Conservation (phyloP, 2,888 invertebrate species). For the Tortrix viridana region DNA sequence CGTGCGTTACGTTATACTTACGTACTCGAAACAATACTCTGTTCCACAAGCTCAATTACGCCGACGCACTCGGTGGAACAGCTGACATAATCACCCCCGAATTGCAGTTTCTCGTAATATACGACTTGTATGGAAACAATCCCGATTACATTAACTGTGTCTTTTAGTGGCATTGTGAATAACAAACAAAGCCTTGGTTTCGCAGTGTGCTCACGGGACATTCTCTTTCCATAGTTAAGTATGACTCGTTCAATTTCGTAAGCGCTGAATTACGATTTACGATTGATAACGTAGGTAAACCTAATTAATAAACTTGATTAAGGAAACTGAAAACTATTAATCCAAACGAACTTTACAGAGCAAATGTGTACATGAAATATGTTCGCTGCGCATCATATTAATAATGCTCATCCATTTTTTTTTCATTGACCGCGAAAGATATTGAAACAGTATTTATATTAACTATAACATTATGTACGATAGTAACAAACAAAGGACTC, state of each 20-base stretch:
- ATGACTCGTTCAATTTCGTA: slow-evolving; percentile 59
- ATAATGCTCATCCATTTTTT: too few species aligned
- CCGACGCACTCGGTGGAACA: slow-evolving; percentile 68
- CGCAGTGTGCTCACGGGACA: slow-evolving; percentile 64
- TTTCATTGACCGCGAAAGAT: too few species aligned
- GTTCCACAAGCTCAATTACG: slow-evolving; percentile 63
- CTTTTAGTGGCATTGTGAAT: slow-evolving; percentile 64
- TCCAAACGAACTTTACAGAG: not conserved
- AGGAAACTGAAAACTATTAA: slow-evolving; percentile 20
- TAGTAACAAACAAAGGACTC: too few species aligned
- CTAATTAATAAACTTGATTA: slow-evolving; percentile 12
- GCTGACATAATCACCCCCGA: slow-evolving; percentile 76
- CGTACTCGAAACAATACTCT: slow-evolving; percentile 61
- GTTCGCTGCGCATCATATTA: too few species aligned
- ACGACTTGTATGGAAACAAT: slow-evolving; percentile 65
- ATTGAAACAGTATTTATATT: too few species aligned
- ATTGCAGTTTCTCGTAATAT: slow-evolving; percentile 65
- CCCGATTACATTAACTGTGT: slow-evolving; percentile 64
- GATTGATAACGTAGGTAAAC: slow-evolving; percentile 13
- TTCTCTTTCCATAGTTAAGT: slow-evolving; percentile 65
- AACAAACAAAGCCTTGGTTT: slow-evolving; percentile 71
- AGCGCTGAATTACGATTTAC: slow-evolving; percentile 43
- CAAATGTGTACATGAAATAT: too few species aligned
- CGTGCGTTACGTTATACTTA: slow-evolving; percentile 64
- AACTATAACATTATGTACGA: too few species aligned